Conservation (phyloP, 2,888 invertebrate genomes). For the Aradus depressus region DNA sequence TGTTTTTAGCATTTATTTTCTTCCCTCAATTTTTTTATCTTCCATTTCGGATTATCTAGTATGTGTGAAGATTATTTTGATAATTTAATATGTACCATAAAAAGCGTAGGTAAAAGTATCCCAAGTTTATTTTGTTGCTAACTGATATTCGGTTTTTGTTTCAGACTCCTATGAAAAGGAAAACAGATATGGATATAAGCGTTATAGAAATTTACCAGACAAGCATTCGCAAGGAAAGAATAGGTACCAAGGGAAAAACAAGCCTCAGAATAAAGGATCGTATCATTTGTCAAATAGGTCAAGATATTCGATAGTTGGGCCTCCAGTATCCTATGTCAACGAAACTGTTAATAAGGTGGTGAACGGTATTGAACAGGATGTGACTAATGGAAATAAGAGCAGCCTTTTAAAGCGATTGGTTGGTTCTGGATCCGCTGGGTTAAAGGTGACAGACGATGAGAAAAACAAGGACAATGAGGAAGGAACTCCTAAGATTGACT, state of each 20-base stretch:
- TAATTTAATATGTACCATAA: not conserved
- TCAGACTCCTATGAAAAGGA: slow-evolving; percentile 17
- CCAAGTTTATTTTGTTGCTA: not conserved
- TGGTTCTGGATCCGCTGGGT: slow-evolving; percentile 17
- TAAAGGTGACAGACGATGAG: slow-evolving; percentile 10
- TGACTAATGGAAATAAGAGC: slow-evolving; percentile 15
- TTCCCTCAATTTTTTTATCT: too few relatives aligned
- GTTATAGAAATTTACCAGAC: not conserved
- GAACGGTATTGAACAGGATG: not conserved
- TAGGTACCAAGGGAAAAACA: slow-evolving; percentile 5
- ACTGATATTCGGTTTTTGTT: not conserved
- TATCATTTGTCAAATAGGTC: too few relatives aligned
- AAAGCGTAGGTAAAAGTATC: not conserved
- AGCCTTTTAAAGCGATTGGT: slow-evolving; percentile 25
- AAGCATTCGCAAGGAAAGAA: slow-evolving; percentile 5
- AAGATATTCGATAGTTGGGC: not conserved
- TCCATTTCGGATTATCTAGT: too few relatives aligned
- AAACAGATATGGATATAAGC: slow-evolving; percentile 10
- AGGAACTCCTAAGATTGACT: not conserved
- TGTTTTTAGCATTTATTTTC: too few relatives aligned
- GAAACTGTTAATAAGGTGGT: not conserved
- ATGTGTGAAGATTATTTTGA: too few relatives aligned
- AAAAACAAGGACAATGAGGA: not conserved
- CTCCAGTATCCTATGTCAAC: not conserved
- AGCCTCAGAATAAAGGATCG: slow-evolving; percentile 1